A percentile compares a stretch with the other conserved stretches of the same genome.
Conservation (phyloP, 2,888 invertebrate species). For the Brassicogethes aeneus region DNA sequence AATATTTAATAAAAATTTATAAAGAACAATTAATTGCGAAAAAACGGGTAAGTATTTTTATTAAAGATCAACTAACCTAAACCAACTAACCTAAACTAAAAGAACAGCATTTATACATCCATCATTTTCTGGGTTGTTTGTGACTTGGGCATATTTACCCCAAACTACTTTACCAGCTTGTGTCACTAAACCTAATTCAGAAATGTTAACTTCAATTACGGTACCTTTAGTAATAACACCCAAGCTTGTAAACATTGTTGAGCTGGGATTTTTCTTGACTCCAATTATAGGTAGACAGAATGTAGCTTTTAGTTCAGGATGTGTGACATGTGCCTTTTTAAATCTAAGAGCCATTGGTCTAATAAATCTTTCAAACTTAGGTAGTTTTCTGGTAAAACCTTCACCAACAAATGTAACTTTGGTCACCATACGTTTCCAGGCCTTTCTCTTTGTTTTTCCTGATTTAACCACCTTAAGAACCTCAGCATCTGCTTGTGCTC, state of each 20-base stretch:
- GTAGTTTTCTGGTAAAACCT: conserved; percentile 96
- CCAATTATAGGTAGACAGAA: conserved; percentile 96
- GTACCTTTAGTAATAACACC: conserved; percentile 99
- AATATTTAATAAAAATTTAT: too few species aligned
- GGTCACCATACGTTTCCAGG: conserved; percentile 99
- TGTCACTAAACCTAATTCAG: conserved; percentile 96
- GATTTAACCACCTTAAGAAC: conserved; percentile 88
- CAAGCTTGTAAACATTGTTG: conserved; percentile 91
- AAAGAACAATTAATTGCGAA: too few species aligned
- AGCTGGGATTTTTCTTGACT: conserved; percentile 98
- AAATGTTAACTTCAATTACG: conserved; percentile 95
- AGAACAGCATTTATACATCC: conserved; percentile 98
- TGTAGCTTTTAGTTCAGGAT: conserved; percentile 97
- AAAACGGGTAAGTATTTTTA: too few species aligned
- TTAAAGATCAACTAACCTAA: too few species aligned
- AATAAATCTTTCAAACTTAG: conserved; percentile 97
- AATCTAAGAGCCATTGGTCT: conserved; percentile 94
- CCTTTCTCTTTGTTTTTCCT: conserved; percentile 89
- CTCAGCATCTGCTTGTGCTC: conserved; percentile 93
- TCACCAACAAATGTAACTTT: conserved; percentile 98
- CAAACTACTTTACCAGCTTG: conserved; percentile 99
- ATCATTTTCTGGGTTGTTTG: conserved; percentile 99
- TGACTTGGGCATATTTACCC: conserved; percentile 99
- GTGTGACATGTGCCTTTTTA: conserved; percentile 97
- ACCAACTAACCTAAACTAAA: conserved; percentile 75